Percentiles rank a stretch among this genome's conserved stretches.
phyloP scores from a whole-genome alignment of 2,113 vertebrate genomes.

The Psilopsiagon aurifrons region DNA sequence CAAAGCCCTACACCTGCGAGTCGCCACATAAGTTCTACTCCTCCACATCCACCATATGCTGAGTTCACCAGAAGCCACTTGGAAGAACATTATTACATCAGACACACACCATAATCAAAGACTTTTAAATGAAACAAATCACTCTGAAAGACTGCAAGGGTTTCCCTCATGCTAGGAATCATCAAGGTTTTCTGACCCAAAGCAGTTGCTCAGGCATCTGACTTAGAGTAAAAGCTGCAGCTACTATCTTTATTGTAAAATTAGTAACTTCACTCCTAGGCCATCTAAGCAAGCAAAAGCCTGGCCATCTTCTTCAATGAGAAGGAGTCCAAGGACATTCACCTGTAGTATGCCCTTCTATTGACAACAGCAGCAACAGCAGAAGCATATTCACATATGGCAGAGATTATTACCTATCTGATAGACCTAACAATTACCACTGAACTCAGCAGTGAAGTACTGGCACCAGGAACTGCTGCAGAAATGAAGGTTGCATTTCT shows the following conservation, averaged over 20 bases:
- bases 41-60: accelerated
- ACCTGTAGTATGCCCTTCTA: neutral
- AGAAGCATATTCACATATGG: neutral
- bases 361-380: neutral
- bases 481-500: neutral
- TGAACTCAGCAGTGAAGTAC: neutral
- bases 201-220: neutral
- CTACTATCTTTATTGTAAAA: neutral
- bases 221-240: neutral
- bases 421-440: neutral
- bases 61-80: neutral
- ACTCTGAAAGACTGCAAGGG: neutral
- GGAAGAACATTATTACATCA: neutral
- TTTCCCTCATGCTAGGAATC: neutral
- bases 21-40: neutral
- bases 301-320: neutral
- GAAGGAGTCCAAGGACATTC: neutral
- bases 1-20: neutral
- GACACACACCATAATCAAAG: neutral
- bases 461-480: neutral
- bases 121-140: neutral
- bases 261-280: neutral
- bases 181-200: neutral
- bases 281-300: neutral
- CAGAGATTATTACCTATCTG: neutral